phyloP scores from a whole-genome alignment of 1,140 invertebrate genomes.

The Drosophila persimilis region DNA sequence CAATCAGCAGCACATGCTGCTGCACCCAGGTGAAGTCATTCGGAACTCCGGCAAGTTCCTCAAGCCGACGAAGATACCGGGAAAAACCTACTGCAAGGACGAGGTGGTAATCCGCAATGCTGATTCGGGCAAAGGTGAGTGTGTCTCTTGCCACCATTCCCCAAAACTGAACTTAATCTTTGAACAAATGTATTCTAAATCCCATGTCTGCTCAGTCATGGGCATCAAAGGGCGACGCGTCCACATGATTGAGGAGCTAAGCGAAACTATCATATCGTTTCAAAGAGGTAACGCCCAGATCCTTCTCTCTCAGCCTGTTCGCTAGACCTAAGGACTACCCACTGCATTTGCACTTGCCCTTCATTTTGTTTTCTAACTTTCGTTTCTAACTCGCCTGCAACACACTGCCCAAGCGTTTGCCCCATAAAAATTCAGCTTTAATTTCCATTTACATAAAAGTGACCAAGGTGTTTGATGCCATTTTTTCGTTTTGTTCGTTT shows the following conservation, averaged over 20 bases:
- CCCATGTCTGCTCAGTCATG: slow-evolving; percentile 89
- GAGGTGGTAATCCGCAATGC: slow-evolving; percentile 96
- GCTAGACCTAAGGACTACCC: slow-evolving; percentile 8
- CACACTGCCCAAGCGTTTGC: background rate
- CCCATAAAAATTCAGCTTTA: slow-evolving; percentile 10
- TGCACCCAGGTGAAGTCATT: slow-evolving; percentile 91
- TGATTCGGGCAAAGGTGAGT: slow-evolving; percentile 96
- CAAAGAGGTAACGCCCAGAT: slow-evolving; percentile 93
- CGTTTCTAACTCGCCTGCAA: background rate
- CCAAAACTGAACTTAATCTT: slow-evolving; percentile 16
- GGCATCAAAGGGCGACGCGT: slow-evolving; percentile 98
- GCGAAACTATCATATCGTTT: slow-evolving; percentile 98
- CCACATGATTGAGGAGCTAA: slow-evolving; percentile 98
- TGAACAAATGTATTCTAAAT: slow-evolving; percentile 40
- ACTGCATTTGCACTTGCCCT: slow-evolving; percentile 13
- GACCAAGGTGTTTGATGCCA: slow-evolving; percentile 4
- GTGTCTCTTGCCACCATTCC: background rate
- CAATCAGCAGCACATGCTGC: slow-evolving; percentile 83
- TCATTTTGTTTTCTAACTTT: background rate
- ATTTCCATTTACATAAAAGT: background rate
- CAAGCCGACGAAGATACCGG: slow-evolving; percentile 94
- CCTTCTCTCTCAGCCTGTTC: too few species aligned
- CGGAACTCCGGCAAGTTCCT: slow-evolving; percentile 94
- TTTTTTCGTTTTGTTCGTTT: background rate
- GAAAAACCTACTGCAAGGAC: slow-evolving; percentile 96